Conservation (phyloP, 2,113 vertebrate species). For the Corapipo altera region DNA sequence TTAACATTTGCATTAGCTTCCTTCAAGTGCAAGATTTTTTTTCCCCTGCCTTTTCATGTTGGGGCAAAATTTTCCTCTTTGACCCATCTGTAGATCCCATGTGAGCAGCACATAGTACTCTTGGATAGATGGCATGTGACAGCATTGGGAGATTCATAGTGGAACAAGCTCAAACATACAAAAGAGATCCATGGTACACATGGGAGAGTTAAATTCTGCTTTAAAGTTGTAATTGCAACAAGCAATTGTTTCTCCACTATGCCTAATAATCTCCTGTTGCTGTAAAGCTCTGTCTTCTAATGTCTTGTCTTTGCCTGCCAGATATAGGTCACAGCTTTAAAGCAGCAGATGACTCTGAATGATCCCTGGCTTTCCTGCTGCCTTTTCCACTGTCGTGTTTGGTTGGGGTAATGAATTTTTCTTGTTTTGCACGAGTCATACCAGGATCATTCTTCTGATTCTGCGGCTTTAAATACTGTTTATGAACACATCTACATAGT, state of each 20-base stretch:
- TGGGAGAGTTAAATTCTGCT: conserved; percentile 9
- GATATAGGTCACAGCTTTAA: conserved; percentile 51
- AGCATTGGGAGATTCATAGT: neutral
- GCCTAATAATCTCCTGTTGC: conserved; percentile 24
- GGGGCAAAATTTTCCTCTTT: neutral
- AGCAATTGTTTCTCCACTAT: neutral
- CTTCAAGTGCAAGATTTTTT: neutral
- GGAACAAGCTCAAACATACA: neutral
- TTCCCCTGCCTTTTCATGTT: neutral
- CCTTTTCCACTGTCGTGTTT: neutral
- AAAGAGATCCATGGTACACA: neutral
- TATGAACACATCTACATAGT: neutral
- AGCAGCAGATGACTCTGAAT: neutral
- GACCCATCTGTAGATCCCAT: neutral
- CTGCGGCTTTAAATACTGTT: neutral
- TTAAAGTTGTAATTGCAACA: neutral
- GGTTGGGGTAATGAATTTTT: neutral
- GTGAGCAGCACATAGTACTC: neutral
- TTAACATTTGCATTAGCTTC: neutral
- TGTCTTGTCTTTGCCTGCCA: neutral
- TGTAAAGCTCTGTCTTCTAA: conserved; percentile 16
- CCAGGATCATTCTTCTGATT: neutral
- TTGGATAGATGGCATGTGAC: neutral
- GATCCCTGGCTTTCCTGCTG: neutral
- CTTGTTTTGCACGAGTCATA: neutral